Evolutionary conservation across 2,888 invertebrate species (phyloP), one percentile per base, ranked within the genome.

Genomic region (Eupeodes latifasciatus): DNA sequence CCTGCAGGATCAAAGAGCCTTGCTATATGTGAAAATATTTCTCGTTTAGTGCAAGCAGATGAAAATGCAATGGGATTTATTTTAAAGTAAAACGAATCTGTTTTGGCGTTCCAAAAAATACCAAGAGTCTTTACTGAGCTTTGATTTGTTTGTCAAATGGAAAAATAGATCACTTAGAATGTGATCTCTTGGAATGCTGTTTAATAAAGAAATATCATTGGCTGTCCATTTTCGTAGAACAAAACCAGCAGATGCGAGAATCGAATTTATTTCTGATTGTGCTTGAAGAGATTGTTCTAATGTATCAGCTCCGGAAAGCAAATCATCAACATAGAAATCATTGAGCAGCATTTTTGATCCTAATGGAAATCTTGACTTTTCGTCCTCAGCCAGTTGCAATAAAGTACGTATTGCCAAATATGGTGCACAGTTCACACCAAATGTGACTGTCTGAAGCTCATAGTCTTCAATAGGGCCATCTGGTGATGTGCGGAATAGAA

Each of bases 291-390:
- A 69, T 53, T 72, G 34, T n/a, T 59, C n/a, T 12, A 81, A 49
- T 0, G 81, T 55, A 44, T 81, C 61, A 57, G 81, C 55, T 1
- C 89, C 89, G 5, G 74, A 81, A n/a, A 85, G 53, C n/a, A 69
- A 64, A 40, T 89, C 85, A 36, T 86, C 85, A 0, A 85, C 89
- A 57, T 81, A 83, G 64, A 77, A 83, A n/a, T 74, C 62, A 2
- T 75, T 67, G 2, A 44, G 64, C 4, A 86, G 51, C 34, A 86
- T 69, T 6, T 51, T 57, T 0, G 34, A 27, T 51, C 78, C 87
- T 49, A 80, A 19, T 0, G 77, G 82, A 57, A 19, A 49, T 19
- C 14, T 69, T 1, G 55, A 19, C 14, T 64, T n/a, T 11, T 62
- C 61, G 27, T 89, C 81, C n/a, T 67, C 12, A 0, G 88, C 85